Conservation (phyloP, 2,113 vertebrate species). For the Indicator maculatus region DNA sequence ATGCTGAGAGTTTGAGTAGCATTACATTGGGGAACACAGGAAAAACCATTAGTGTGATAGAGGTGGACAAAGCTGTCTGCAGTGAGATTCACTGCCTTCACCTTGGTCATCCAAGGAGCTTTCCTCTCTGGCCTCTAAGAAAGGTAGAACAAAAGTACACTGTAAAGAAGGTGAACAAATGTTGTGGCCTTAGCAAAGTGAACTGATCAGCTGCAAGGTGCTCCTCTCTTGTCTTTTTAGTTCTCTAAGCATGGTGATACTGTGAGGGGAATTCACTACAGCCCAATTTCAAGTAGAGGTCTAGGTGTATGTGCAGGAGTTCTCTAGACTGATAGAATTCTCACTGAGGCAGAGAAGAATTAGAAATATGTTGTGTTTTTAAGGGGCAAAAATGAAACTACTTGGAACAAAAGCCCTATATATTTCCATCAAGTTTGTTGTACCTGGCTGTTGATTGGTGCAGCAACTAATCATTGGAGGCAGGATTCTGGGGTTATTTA, state of each 20-base stretch:
- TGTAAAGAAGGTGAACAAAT: neutral
- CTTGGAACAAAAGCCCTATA: neutral
- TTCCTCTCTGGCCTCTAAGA: neutral
- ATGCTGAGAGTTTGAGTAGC: neutral
- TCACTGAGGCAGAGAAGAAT: neutral
- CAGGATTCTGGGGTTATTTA: neutral
- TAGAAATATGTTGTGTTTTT: neutral
- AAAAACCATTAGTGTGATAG: neutral
- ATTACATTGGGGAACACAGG: neutral
- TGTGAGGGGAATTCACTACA: neutral
- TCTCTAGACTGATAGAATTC: neutral
- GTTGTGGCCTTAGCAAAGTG: neutral
- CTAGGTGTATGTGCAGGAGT: rapidly evolving
- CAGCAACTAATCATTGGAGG: neutral
- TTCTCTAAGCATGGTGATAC: neutral
- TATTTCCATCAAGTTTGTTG: neutral
- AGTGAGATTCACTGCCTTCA: neutral
- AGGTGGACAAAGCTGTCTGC: neutral
- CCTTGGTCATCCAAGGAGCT: neutral
- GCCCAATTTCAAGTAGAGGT: neutral
- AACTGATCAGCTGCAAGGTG: neutral
- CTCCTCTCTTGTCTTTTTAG: neutral
- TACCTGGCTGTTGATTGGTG: neutral
- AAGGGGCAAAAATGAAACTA: neutral
- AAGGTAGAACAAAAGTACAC: neutral